These are phyloP conservation scores for Sycophila sp. DNA, from an alignment of 1,140 invertebrate species.

Conservation along the genomic window DNA sequence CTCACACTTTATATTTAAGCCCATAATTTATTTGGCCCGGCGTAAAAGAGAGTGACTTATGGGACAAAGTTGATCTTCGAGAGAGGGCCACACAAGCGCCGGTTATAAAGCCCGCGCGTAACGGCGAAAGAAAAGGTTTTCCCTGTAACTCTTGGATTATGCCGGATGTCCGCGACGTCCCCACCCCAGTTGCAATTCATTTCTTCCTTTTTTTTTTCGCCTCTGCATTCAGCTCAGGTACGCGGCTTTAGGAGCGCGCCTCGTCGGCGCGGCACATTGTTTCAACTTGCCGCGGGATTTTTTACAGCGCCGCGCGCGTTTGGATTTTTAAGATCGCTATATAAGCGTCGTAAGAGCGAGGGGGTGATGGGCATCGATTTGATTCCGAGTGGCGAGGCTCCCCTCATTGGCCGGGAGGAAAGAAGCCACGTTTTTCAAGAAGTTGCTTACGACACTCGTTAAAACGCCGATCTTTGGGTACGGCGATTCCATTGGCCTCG, in stretches of 20 bases:
- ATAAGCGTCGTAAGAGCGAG: no score
- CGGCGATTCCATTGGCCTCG: constrained; percentile 45
- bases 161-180: constrained; percentile 42
- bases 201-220: no score
- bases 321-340: background rate
- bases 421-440: constrained; percentile 49
- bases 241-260: background rate
- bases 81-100: constrained; percentile 13
- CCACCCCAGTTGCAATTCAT: constrained; percentile 28
- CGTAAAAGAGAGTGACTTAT: constrained; percentile 35
- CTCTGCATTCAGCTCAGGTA: constrained; percentile 2
- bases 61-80: constrained; percentile 36
- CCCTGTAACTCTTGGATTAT: constrained; percentile 52
- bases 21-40: constrained; percentile 22
- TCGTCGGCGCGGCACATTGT: background rate
- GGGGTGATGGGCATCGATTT: background rate
- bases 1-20: constrained; percentile 24
- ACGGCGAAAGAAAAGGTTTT: constrained; percentile 51
- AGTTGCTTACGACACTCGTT: constrained; percentile 50
- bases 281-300: no score
- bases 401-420: constrained; percentile 43
- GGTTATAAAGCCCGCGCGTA: constrained; percentile 27
- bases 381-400: background rate
- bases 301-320: no score
- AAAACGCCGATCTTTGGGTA: constrained; percentile 30